phyloP scores from a whole-genome alignment of 2,888 invertebrate species.

The Sphaerophoria taeniata region DNA sequence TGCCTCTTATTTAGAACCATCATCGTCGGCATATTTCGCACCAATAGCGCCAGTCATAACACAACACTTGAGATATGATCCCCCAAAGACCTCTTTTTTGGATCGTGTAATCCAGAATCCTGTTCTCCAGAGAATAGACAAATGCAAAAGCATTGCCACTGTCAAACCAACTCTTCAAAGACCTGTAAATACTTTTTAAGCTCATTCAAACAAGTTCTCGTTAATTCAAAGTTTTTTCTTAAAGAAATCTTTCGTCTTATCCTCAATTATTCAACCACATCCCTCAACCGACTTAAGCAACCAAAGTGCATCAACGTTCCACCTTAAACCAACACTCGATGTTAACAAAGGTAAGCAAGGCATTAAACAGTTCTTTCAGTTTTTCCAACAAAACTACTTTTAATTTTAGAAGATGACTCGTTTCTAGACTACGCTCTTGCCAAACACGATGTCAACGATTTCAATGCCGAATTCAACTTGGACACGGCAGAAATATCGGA shows the following conservation, averaged over 20 bases:
- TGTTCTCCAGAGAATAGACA: conserved; percentile 29
- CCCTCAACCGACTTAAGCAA: conserved; percentile 13
- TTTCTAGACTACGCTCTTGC: conserved; percentile 52
- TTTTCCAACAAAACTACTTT: neutral
- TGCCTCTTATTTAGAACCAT: neutral
- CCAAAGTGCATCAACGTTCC: neutral
- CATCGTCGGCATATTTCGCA: neutral
- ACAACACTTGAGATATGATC: conserved; percentile 2
- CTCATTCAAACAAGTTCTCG: neutral
- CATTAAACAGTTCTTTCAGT: neutral
- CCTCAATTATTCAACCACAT: neutral
- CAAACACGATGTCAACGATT: conserved; percentile 36
- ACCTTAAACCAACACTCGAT: neutral
- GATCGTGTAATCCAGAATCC: conserved; percentile 29
- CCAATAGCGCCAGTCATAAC: conserved; percentile 3
- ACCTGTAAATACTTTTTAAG: conserved; percentile 15
- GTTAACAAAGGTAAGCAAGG: neutral
- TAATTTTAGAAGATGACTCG: conserved; percentile 31
- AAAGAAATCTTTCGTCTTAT: neutral
- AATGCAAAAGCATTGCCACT: conserved; percentile 54
- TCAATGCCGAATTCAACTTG: conserved; percentile 47
- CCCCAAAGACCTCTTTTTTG: conserved; percentile 9
- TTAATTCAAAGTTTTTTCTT: neutral
- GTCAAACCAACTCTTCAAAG: conserved; percentile 57
- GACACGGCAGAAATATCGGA: conserved; percentile 49